Percentiles rank a stretch among this genome's conserved stretches.
Evolutionary conservation across 2,113 vertebrate genomes (phyloP).

Genomic region (Laticauda colubrina): DNA sequence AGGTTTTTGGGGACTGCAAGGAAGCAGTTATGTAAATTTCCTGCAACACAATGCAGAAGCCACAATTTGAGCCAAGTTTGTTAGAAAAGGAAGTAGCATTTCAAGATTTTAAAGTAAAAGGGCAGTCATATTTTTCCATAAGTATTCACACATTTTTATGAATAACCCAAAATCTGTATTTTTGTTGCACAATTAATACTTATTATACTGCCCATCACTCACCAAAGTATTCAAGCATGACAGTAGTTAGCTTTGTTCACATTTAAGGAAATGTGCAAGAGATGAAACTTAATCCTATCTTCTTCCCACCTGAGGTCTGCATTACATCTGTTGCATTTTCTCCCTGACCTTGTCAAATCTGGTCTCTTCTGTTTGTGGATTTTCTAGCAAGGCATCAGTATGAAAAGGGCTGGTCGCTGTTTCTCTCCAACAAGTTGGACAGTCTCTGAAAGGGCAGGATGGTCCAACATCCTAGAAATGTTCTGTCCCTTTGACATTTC

Average conservation of each 20-base stretch:
- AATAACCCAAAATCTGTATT: background rate
- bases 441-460: background rate
- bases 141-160: background rate
- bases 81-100: background rate
- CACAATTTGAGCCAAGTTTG: background rate
- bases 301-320: background rate
- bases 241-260: background rate
- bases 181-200: background rate
- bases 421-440: background rate
- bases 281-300: background rate
- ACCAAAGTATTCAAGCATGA: background rate
- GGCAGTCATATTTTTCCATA: background rate
- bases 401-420: background rate
- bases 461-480: background rate
- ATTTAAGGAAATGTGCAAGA: background rate
- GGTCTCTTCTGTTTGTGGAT: background rate
- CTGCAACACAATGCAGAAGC: background rate
- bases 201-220: background rate
- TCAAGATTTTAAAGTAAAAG: background rate
- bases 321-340: background rate
- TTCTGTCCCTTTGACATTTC: background rate
- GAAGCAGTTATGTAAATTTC: background rate
- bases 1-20: background rate
- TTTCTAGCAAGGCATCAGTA: background rate
- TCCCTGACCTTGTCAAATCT: background rate